Base-by-base conservation (phyloP, 2,888 invertebrate species). In the Nasonia oneida region DNA sequence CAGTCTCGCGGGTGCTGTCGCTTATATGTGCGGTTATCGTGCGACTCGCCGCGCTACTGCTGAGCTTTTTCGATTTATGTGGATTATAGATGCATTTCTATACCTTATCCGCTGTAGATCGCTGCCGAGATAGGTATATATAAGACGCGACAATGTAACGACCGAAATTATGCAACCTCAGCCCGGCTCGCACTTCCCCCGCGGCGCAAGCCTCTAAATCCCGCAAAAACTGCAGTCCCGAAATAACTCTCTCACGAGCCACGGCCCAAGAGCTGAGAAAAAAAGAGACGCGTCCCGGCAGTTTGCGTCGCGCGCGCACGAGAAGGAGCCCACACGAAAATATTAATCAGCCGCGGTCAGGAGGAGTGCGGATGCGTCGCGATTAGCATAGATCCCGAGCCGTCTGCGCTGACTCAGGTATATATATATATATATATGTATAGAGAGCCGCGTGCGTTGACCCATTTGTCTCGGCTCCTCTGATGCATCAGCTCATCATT, bases 381-480 rank as follows among this genome's bases (percentile, higher is more conserved):
- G 84, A 88, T 88, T 88, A 88, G 87, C 86, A 88, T 87, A 88
- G 83, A n/a, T 73, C 14, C 23, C 67, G 67, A 67, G 67, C 33
- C 67, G 67, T 67, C 67, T 33, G 39, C 39, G 39, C 39, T 73
- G 71, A 73, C 67, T 76, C 76, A 37, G 18, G 29, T 23, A n/a
- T 3, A 8, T 6, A 39, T 3, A 18, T 50, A 14, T 23, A 74
- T 18, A 74, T 14, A 50, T 23, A 14, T 23, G 0, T n/a, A 15
- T 23, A 39, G 18, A 42, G 50, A 12, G 15, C 50, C 64, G 50
- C 87, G 88, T 88, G 83, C 88, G 86, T 87, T 89, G 89, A 89
- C 88, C 88, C 88, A 88, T 88, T 89, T 88, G 84, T 88, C 88
- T 86, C 86, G 84, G 83, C 71, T 37, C 18, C 12, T 37, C 67